Base-by-base conservation (phyloP, 2,797 vertebrate genomes). In the Cuculus canorus region DNA sequence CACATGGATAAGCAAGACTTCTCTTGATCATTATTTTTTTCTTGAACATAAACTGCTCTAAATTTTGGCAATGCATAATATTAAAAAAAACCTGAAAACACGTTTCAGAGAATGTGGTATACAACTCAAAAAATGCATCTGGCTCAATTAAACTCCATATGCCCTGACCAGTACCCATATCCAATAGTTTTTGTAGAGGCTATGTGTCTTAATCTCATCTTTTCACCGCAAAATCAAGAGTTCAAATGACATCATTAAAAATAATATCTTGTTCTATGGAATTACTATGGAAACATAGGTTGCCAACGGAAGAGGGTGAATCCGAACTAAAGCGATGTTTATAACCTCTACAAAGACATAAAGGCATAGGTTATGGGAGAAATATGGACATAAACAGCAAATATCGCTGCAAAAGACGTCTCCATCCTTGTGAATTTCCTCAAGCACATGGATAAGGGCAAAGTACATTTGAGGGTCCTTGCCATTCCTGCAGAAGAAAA, bases 171-270 rank as follows among this genome's bases (percentile, higher is more conserved):
- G 63, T 88, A 86, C 79, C 75, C 69, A 85, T 88, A 86, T 79
- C 75, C 71, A 86, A 35, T 88, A 88, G 87, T 63, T 95, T 95
- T 83, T 97, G 69, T 65, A 93, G 85, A 94, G 82, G 85, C 75
- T 50, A 78, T 45, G 16, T 18, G 17, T 45, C 43, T 14, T 45
- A 45, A 18, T 45, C 43, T 45, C 43, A 45, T 45, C 43, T 45
- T 92, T 92, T 85, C 68, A 82, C 7, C 33, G 53, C 69, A 87
- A 83, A 95, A 96, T 69, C 48, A 48, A 54, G 68, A 96, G 84
- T 96, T 97, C 94, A 92, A 82, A 95, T 88, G 83, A 85, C 94
- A 94, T 73, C 81, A 86, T 89, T 91, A 73, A 93, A 95, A 92
- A 89, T 92, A 95, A 94, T 91, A 87, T 61, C 56, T 82, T 65